Conservation (phyloP, 2,113 vertebrate species). For the Balaenoptera acutorostrata region DNA sequence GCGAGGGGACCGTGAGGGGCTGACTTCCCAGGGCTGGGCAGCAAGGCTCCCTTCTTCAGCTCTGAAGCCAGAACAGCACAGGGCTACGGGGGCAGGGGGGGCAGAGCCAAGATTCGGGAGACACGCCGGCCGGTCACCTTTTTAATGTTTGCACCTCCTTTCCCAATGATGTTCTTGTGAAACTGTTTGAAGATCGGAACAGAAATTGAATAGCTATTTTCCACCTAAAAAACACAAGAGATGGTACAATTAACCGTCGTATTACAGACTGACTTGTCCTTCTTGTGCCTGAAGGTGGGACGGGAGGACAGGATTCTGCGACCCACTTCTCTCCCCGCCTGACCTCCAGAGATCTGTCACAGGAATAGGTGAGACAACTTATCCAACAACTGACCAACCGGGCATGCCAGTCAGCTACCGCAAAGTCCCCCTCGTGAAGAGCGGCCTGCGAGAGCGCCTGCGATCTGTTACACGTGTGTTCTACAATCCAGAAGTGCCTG, state of each 20-base stretch:
- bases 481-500: not conserved
- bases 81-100: fast-evolving
- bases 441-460: not conserved
- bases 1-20: not conserved
- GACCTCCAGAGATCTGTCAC: too few relatives aligned
- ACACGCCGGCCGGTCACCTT: conserved; percentile 81
- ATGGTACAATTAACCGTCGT: not conserved
- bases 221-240: conserved; percentile 83
- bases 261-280: fast-evolving
- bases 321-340: too few relatives aligned
- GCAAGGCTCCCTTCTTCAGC: not conserved
- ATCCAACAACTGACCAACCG: too few relatives aligned
- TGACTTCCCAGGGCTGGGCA: too few relatives aligned
- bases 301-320: fast-evolving
- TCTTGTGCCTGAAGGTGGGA: fast-evolving
- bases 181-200: conserved; percentile 99
- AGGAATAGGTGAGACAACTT: not conserved
- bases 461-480: fast-evolving
- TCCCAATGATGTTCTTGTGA: conserved; percentile 99
- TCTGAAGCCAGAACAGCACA: fast-evolving
- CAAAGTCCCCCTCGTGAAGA: not conserved
- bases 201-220: conserved; percentile 95
- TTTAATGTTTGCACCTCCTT: conserved; percentile 98
- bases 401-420: fast-evolving
- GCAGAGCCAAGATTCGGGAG: fast-evolving